Percentiles rank a stretch among this genome's conserved stretches.
Evolutionary conservation across 1,140 invertebrate species (phyloP).

Genomic region (Drosophila insularis): DNA sequence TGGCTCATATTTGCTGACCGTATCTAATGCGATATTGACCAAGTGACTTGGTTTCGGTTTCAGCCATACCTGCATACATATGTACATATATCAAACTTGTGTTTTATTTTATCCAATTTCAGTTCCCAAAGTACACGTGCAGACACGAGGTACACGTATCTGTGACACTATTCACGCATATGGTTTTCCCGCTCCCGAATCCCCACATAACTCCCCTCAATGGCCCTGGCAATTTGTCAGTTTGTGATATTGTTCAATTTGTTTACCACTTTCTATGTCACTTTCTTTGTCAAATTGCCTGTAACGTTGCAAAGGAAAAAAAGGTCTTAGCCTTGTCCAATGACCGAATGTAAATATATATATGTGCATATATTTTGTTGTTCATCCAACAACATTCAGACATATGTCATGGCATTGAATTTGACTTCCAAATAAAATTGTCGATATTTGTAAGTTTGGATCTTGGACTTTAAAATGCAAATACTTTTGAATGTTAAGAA

Average conservation of each 20-base stretch:
- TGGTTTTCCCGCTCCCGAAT: neutral
- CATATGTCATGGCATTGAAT: neutral
- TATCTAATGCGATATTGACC: constrained; percentile 59
- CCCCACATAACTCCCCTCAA: neutral
- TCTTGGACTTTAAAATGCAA: too few relatives aligned
- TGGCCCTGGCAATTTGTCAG: neutral
- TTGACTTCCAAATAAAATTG: neutral
- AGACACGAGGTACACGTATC: neutral
- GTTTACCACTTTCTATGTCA: constrained; percentile 1
- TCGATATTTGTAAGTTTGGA: too few relatives aligned
- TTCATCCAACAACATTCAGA: neutral
- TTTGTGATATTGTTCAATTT: constrained; percentile 6
- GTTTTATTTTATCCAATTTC: neutral
- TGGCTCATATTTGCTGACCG: constrained; percentile 41
- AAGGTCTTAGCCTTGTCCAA: neutral
- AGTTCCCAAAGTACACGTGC: neutral
- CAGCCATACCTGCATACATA: too few relatives aligned
- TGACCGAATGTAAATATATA: neutral
- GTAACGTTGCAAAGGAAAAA: neutral
- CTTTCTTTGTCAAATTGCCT: constrained; percentile 7
- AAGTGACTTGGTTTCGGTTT: constrained; percentile 45
- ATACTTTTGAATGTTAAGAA: too few relatives aligned
- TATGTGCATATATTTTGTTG: neutral
- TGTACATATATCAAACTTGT: neutral
- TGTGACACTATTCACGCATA: constrained; percentile 2